These are phyloP conservation scores for Hyppa rectilinea DNA, from an alignment of 2,888 invertebrate species.

Conservation along the genomic window DNA sequence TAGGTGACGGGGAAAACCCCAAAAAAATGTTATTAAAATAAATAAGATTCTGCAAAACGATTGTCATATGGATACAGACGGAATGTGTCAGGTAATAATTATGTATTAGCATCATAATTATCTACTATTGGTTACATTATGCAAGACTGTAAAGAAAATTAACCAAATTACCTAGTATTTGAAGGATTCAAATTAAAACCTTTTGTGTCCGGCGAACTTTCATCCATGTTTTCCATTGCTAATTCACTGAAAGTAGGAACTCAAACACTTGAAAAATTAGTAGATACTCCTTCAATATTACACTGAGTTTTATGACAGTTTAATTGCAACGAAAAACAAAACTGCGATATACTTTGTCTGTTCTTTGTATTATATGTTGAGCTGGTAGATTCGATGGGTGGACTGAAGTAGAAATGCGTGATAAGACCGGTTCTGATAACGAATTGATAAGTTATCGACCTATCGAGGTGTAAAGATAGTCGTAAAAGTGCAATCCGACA, in stretches of 20 bases:
- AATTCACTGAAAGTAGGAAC: fast-evolving
- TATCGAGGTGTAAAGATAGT: constrained; percentile 19
- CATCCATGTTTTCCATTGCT: constrained; percentile 37
- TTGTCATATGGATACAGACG: too few relatives aligned
- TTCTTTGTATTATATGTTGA: constrained; percentile 13
- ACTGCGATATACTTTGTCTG: not conserved
- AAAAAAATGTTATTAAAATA: too few relatives aligned
- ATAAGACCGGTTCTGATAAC: constrained; percentile 32
- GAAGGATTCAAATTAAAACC: constrained; percentile 58
- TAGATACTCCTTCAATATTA: not conserved
- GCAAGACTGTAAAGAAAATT: not conserved
- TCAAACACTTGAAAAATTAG: not conserved
- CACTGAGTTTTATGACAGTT: not conserved
- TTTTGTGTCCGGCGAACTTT: constrained; percentile 53
- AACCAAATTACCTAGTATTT: constrained; percentile 59
- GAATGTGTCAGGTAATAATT: too few relatives aligned
- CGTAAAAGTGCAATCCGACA: constrained; percentile 1
- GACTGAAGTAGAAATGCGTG: constrained; percentile 1
- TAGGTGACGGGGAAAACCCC: too few relatives aligned
- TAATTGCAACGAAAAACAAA: not conserved
- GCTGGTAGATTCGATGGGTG: not conserved
- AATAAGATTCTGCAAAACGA: too few relatives aligned
- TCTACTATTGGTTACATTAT: too few relatives aligned
- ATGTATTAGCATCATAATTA: too few relatives aligned
- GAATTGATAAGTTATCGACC: constrained; percentile 34